Base-by-base conservation (phyloP, 2,888 invertebrate species). In the Parnassius orleans region DNA sequence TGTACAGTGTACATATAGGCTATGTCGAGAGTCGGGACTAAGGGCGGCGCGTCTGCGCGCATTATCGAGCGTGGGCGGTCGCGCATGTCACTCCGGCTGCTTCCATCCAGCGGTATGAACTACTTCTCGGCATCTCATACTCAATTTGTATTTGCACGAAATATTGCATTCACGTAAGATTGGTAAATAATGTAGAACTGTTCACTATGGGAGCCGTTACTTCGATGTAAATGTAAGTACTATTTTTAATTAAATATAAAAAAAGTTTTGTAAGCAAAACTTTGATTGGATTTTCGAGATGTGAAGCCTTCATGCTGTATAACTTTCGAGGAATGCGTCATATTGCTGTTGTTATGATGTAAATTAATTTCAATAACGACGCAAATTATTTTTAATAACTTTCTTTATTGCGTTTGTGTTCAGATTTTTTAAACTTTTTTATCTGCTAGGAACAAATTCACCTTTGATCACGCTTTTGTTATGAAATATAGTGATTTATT, bases 11-110 rank as follows among this genome's bases (percentile, higher is more conserved):
- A 33, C 44, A 33, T 10, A 10, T 47, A 56, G 19, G 10, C 50
- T 47, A 24, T 44, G 58, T 41, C 42, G 53, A 53, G 41, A 10
- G 11, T 41, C 15, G 44, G 10, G 46, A 53, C 44, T 53, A 50
- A 61, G 65, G 66, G 71, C 73, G 75, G 72, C 71, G 63, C 69
- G 72, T 52, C 68, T 72, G 66, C 69, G 63, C 65, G 65, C 65
- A 68, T 66, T 90, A 90, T 90, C 87, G 90, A 90, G 75, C 90
- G 90, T 90, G 86, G 89, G 88, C 87, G 89, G 78, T 66, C 83
- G 87, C 76, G 75, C 74, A 76, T 86, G 83, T 69, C 79, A 74
- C 70, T 72, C 72, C 74, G 72, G 69, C 69, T 69, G 74, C 69
- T 73, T 72, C 71, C 71, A 72, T 76, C 75, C 75, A 75, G 78